phyloP scores from a whole-genome alignment of 2,888 invertebrate species.

The Drosophila neoperkinsi region DNA sequence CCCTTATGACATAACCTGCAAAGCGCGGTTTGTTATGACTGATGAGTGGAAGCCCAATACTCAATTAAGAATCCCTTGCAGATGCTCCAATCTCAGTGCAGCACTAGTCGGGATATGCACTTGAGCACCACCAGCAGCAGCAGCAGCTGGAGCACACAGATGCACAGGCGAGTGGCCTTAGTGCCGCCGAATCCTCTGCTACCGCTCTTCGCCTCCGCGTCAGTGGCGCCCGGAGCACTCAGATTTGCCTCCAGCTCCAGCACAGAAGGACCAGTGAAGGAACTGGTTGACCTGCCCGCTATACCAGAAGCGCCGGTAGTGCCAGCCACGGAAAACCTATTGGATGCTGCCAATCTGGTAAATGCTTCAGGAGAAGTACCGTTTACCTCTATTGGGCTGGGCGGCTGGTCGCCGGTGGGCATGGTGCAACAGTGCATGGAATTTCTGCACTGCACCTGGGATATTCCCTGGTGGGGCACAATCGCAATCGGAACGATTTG shows the following conservation, averaged over 20 bases:
- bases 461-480: slow-evolving; percentile 97
- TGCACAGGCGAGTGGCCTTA: background rate
- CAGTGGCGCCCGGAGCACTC: slow-evolving; percentile 29
- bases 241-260: slow-evolving; percentile 74
- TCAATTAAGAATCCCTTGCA: slow-evolving; percentile 23
- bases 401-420: slow-evolving; percentile 93
- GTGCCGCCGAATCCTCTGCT: slow-evolving; percentile 7
- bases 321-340: slow-evolving; percentile 43
- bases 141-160: slow-evolving; percentile 25
- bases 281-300: slow-evolving; percentile 66
- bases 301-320: slow-evolving; percentile 81
- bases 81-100: slow-evolving; percentile 20
- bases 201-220: slow-evolving; percentile 30
- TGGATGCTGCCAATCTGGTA: slow-evolving; percentile 19
- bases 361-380: slow-evolving; percentile 89
- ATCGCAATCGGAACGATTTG: slow-evolving; percentile 93
- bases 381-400: slow-evolving; percentile 92
- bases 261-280: slow-evolving; percentile 37
- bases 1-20: slow-evolving; percentile 81
- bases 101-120: slow-evolving; percentile 69
- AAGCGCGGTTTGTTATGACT: slow-evolving; percentile 58
- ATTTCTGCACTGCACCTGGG: slow-evolving; percentile 91
- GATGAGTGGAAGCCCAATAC: background rate
- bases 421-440: slow-evolving; percentile 93
- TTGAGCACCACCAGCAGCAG: slow-evolving; percentile 41